Evolutionary conservation across 1,140 invertebrate species (phyloP).

Genomic region (Ctenoplectra terminalis): DNA sequence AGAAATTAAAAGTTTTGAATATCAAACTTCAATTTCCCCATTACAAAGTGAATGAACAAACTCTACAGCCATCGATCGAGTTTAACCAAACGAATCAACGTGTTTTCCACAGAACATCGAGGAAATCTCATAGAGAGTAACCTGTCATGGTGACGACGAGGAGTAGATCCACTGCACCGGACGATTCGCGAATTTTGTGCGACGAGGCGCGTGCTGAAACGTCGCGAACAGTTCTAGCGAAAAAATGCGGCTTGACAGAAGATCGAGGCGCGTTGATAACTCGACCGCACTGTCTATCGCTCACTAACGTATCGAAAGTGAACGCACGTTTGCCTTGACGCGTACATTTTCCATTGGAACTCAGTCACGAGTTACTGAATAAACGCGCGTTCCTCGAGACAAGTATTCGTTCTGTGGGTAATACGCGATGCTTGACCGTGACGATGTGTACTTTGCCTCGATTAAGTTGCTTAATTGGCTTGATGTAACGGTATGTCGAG

Average conservation of each 20-base stretch:
- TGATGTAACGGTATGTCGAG: not conserved
- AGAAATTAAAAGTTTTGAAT: no score
- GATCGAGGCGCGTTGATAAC: not conserved
- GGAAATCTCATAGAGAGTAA: not conserved
- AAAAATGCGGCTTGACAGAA: not conserved
- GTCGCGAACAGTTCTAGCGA: not conserved
- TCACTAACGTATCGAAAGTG: slow-evolving; percentile 12
- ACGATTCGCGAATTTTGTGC: not conserved
- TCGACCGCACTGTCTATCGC: slow-evolving; percentile 13
- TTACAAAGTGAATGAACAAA: no score
- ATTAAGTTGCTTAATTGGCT: not conserved
- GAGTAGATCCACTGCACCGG: not conserved
- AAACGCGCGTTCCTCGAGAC: not conserved
- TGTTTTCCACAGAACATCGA: not conserved
- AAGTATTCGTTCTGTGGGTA: not conserved
- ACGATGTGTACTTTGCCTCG: not conserved
- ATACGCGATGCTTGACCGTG: not conserved
- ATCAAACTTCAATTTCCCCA: no score
- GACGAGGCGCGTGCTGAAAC: not conserved
- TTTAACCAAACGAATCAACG: no score
- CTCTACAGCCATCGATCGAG: no score
- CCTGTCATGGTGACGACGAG: not conserved
- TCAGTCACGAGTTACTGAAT: slow-evolving; percentile 9
- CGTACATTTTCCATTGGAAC: slow-evolving; percentile 20
- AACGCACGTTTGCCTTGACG: not conserved